Conservation (phyloP, 2,888 invertebrate genomes). For the Rotaria socialis region DNA sequence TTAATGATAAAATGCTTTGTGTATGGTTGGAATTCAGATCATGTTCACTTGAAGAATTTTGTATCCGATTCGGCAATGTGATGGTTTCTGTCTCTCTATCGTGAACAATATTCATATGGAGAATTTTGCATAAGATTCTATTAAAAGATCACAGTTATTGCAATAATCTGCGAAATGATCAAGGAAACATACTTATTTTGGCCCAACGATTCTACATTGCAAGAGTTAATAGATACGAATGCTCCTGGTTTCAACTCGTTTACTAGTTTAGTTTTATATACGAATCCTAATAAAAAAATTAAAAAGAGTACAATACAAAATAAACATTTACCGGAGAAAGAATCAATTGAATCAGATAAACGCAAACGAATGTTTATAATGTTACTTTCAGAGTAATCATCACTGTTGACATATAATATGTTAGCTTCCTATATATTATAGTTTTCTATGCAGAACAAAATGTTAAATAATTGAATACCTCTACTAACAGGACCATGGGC, state of each 20-base stretch:
- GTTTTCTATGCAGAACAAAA: too few species aligned
- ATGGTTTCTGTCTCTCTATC: background rate
- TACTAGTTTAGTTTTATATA: background rate
- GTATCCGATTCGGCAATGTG: too few species aligned
- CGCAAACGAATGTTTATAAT: background rate
- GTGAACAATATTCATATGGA: background rate
- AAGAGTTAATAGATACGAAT: background rate
- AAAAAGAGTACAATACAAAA: too few species aligned
- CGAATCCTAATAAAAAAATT: background rate
- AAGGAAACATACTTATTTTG: background rate
- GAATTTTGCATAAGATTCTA: background rate
- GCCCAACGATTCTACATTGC: background rate
- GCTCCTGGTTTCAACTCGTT: background rate
- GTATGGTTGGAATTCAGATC: background rate
- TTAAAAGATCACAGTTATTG: background rate
- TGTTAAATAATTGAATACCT: background rate
- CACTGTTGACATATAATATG: background rate
- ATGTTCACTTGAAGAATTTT: background rate
- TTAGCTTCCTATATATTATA: background rate
- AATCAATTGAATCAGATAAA: background rate
- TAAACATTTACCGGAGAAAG: background rate
- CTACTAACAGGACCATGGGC: background rate
- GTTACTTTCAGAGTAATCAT: background rate
- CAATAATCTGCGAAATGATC: too few species aligned
- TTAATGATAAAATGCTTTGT: background rate